Percentiles rank a stretch among this genome's conserved stretches.
Conservation (phyloP, 2,113 vertebrate genomes). For the Istiophorus platypterus region DNA sequence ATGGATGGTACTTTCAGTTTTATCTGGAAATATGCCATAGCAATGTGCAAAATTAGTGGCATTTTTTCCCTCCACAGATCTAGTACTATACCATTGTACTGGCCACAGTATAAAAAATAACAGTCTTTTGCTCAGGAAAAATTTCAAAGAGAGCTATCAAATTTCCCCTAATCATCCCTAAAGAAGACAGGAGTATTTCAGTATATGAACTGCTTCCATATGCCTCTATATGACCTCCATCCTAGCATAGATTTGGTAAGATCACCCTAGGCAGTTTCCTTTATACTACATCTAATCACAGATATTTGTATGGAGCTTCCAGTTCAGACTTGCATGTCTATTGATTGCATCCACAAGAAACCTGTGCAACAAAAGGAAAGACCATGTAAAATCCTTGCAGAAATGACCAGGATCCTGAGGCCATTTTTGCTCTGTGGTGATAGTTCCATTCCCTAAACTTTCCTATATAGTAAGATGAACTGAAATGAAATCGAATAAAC, state of each 20-base stretch:
- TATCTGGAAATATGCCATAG: neutral
- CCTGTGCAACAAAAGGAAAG: neutral
- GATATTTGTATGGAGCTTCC: neutral
- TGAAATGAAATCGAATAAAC: neutral
- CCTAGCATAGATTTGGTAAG: constrained; percentile 10
- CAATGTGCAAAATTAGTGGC: neutral
- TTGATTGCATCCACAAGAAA: constrained; percentile 1
- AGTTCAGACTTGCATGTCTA: constrained; percentile 18
- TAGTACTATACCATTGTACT: neutral
- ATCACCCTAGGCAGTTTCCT: constrained; percentile 2
- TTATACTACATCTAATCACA: neutral
- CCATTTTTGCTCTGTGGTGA: no score
- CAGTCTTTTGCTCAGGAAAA: neutral
- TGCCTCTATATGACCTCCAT: constrained; percentile 4
- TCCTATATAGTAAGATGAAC: no score
- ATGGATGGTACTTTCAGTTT: neutral
- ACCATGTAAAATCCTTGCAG: neutral
- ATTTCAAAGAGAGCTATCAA: neutral
- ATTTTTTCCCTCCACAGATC: neutral
- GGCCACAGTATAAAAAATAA: neutral
- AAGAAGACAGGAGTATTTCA: neutral
- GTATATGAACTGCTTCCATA: neutral
- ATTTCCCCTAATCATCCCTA: neutral
- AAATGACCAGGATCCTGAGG: neutral
- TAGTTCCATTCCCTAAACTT: no score